Percentiles rank a stretch among this genome's conserved stretches.
phyloP scores from a whole-genome alignment of 2,888 invertebrate genomes.

The Acrocera orbiculus region DNA sequence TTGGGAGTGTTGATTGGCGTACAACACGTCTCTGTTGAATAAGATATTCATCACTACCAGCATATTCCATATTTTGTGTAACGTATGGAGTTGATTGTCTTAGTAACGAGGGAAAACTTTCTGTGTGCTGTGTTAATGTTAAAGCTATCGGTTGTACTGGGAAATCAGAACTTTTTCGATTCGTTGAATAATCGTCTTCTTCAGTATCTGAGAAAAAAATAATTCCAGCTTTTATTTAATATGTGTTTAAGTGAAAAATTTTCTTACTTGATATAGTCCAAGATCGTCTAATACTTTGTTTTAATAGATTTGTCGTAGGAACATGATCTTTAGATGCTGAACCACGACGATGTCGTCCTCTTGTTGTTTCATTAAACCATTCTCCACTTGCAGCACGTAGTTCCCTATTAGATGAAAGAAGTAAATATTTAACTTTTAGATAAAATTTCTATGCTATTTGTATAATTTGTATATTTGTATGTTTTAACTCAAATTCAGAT shows the following conservation, averaged over 20 bases:
- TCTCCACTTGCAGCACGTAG: conserved; percentile 48
- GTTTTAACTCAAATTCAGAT: no score
- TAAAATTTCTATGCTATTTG: no score
- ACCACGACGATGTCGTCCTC: conserved; percentile 35
- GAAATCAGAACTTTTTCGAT: conserved; percentile 3
- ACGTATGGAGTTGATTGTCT: conserved; percentile 22
- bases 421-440: no score
- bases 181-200: conserved; percentile 18
- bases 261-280: conserved; percentile 54
- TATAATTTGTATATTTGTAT: no score
- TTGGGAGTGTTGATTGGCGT: conserved; percentile 30
- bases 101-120: conserved; percentile 22
- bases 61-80: conserved; percentile 13
- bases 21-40: conserved; percentile 21
- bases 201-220: conserved; percentile 21
- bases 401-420: conserved; percentile 39
- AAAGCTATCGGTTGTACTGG: conserved; percentile 23
- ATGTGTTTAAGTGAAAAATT: conserved; percentile 4
- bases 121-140: conserved; percentile 23
- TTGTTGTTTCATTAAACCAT: conserved; percentile 46
- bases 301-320: conserved; percentile 44
- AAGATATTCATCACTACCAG: conserved; percentile 19
- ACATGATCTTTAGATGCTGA: conserved; percentile 24
- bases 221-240: conserved; percentile 29
- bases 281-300: conserved; percentile 46